Percentiles rank a stretch among this genome's conserved stretches.
These are phyloP conservation scores for Osmerus mordax DNA, from an alignment of 2,113 vertebrate genomes.

Conservation along the genomic window DNA sequence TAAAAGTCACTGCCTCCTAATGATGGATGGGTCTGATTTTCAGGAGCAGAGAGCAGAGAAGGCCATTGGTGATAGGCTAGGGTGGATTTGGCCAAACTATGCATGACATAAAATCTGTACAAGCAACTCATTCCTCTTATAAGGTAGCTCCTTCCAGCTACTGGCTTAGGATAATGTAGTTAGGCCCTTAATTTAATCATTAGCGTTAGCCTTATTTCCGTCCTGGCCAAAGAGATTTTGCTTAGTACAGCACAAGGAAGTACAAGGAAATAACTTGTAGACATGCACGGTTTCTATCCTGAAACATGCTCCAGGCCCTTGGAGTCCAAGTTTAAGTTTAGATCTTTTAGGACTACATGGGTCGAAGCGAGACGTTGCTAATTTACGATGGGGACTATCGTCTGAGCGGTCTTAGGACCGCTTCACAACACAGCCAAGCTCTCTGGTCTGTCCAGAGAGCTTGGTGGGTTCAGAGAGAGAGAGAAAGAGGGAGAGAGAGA, in stretches of 20 bases:
- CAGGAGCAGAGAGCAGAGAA: constrained; percentile 20
- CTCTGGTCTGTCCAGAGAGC: not conserved
- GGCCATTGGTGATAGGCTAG: constrained; percentile 18
- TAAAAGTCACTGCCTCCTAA: constrained; percentile 38
- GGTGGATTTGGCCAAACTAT: constrained; percentile 42
- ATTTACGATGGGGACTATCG: not conserved
- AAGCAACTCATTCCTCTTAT: constrained; percentile 3
- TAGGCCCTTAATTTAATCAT: constrained; percentile 31
- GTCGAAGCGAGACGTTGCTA: not conserved
- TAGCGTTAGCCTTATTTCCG: constrained; percentile 18
- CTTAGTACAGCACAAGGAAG: not conserved
- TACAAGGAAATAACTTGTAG: no score
- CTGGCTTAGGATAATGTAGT: constrained; percentile 37
- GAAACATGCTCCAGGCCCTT: no score
- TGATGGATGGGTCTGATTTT: constrained; percentile 59
- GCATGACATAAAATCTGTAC: constrained; percentile 27
- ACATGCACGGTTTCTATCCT: no score
- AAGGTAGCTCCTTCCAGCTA: constrained; percentile 17
- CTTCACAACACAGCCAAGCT: not conserved
- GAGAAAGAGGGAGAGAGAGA: not conserved
- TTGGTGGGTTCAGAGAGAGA: not conserved
- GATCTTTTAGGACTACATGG: not conserved
- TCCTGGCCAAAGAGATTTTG: constrained; percentile 17
- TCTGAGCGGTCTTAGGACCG: not conserved
- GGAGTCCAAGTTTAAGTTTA: no score